These are phyloP conservation scores for Subacronicta megacephala DNA, from an alignment of 2,888 invertebrate genomes.

Conservation along the genomic window DNA sequence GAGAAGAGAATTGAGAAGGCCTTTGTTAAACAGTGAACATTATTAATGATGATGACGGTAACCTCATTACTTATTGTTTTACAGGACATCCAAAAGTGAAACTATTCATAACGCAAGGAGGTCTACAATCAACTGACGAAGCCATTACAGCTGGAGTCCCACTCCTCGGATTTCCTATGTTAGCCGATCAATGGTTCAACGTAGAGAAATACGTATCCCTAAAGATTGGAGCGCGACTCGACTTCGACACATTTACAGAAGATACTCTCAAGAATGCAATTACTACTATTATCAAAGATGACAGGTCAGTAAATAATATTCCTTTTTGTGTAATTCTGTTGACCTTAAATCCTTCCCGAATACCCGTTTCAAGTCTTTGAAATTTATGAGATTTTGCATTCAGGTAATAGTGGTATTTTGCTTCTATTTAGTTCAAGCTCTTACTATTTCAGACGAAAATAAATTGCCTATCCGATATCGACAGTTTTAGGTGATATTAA, in stretches of 20 bases:
- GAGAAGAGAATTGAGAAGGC: too few species aligned
- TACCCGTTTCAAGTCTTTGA: too few species aligned
- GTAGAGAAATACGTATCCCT: constrained; percentile 64
- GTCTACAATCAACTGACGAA: constrained; percentile 80
- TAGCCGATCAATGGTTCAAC: constrained; percentile 78
- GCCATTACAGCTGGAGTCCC: constrained; percentile 76
- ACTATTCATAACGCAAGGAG: constrained; percentile 78
- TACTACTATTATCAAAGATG: constrained; percentile 52
- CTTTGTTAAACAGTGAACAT: too few species aligned
- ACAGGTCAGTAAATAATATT: constrained; percentile 51
- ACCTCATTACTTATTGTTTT: constrained; percentile 24
- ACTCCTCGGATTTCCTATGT: constrained; percentile 76
- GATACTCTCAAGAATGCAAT: constrained; percentile 61
- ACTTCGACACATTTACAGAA: constrained; percentile 64
- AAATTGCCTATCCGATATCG: too few species aligned
- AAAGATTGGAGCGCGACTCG: constrained; percentile 69
- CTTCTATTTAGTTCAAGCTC: too few species aligned
- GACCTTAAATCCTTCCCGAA: too few species aligned
- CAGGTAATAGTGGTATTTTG: too few species aligned
- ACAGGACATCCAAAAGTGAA: constrained; percentile 81
- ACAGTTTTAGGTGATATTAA: too few species aligned
- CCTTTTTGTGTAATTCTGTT: neutral
- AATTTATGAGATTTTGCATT: too few species aligned
- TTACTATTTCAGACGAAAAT: too few species aligned
- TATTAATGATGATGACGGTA: too few species aligned